Conservation (phyloP, 2,888 invertebrate species). For the Lypha dubia region DNA sequence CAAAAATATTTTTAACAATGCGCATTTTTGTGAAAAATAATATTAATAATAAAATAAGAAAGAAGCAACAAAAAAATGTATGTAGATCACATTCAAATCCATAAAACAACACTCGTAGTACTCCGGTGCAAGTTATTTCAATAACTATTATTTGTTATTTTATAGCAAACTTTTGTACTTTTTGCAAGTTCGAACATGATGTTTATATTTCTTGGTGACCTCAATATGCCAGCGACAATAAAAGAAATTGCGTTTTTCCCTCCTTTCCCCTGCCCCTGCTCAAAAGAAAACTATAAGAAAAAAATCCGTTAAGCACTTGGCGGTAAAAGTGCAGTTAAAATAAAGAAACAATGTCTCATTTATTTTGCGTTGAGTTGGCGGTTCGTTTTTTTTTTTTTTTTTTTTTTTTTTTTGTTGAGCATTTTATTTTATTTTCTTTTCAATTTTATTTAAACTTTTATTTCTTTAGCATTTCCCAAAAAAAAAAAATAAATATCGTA, state of each 20-base stretch:
- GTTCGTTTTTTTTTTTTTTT: slow-evolving; percentile 30
- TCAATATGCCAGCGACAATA: slow-evolving; percentile 39
- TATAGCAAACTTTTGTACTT: slow-evolving; percentile 5
- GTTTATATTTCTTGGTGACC: slow-evolving; percentile 60
- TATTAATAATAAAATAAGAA: slow-evolving; percentile 16
- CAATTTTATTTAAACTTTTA: slow-evolving; percentile 42
- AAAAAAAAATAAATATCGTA: neutral
- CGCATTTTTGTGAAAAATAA: slow-evolving; percentile 17
- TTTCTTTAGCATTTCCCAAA: slow-evolving; percentile 47
- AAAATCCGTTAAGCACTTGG: slow-evolving; percentile 49
- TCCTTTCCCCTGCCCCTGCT: no score
- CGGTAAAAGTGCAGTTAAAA: slow-evolving; percentile 58
- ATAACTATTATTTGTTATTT: slow-evolving; percentile 61
- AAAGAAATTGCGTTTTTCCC: slow-evolving; percentile 63
- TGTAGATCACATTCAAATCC: slow-evolving; percentile 55
- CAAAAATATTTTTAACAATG: slow-evolving; percentile 26
- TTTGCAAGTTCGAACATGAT: slow-evolving; percentile 35
- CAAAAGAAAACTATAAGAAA: neutral
- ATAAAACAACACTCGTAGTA: slow-evolving; percentile 22
- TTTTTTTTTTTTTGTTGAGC: slow-evolving; percentile 24
- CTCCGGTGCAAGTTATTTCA: slow-evolving; percentile 14
- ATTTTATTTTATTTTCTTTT: slow-evolving; percentile 35
- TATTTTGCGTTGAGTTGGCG: slow-evolving; percentile 51
- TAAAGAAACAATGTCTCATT: slow-evolving; percentile 56
- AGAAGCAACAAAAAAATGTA: neutral